Percentiles rank a stretch among this genome's conserved stretches.
phyloP scores from a whole-genome alignment of 2,797 vertebrate genomes.

The Tapirus indicus region DNA sequence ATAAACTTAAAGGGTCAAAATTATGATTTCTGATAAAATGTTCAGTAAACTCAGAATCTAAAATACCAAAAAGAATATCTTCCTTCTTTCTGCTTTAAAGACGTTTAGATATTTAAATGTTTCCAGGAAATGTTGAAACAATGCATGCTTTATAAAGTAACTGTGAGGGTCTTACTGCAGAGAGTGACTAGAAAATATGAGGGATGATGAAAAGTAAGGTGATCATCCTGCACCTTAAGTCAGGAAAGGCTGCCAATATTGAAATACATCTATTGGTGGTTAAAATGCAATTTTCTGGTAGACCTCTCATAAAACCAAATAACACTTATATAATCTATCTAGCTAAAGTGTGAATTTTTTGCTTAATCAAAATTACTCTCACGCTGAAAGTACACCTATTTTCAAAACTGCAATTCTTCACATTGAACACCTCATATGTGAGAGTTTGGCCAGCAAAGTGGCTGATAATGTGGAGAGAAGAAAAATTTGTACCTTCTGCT shows the following conservation, averaged over 20 bases:
- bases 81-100: not conserved
- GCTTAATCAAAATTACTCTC: conserved; percentile 42
- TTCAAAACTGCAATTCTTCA: conserved; percentile 45
- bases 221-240: not conserved
- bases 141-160: not conserved
- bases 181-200: not conserved
- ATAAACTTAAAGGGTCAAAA: not conserved
- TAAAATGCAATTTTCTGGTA: conserved; percentile 14
- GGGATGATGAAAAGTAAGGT: not conserved
- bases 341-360: conserved; percentile 26
- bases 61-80: not conserved
- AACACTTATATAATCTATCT: not conserved
- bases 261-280: not conserved
- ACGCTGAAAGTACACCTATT: conserved; percentile 45
- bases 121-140: not conserved
- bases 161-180: not conserved
- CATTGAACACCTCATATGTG: not conserved
- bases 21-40: conserved; percentile 1
- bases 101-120: not conserved
- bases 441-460: not conserved
- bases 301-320: conserved; percentile 30
- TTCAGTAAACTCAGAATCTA: not conserved
- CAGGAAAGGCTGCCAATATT: not conserved
- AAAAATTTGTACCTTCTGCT: not conserved
- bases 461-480: not conserved